Conservation (phyloP, 2,113 vertebrate genomes). For the Peromyscus maniculatus region DNA sequence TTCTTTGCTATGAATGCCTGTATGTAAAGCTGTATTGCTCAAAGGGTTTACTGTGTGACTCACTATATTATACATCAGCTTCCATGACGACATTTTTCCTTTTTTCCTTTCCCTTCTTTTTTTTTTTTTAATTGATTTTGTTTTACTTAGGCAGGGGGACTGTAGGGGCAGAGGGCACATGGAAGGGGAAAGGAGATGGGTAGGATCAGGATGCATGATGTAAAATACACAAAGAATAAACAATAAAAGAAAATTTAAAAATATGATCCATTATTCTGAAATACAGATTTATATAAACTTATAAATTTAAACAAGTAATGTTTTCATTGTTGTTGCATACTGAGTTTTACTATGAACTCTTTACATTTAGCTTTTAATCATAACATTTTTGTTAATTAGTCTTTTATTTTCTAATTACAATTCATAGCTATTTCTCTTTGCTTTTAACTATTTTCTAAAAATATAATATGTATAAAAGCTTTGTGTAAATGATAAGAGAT, state of each 20-base stretch:
- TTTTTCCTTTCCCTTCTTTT: not conserved
- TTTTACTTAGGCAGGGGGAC: not conserved
- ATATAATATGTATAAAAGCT: not conserved
- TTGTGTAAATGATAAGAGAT: not conserved
- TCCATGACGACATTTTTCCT: not conserved
- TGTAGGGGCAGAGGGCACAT: not conserved
- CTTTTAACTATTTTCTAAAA: not conserved
- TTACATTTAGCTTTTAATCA: slow-evolving; percentile 35
- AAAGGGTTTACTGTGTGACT: not conserved
- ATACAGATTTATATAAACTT: not conserved
- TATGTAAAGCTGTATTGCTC: not conserved
- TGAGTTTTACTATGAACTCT: slow-evolving; percentile 12
- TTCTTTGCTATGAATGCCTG: not conserved
- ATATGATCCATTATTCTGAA: not conserved
- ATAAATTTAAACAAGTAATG: not conserved
- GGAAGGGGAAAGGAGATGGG: not conserved
- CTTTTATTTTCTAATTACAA: not conserved
- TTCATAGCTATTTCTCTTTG: not conserved
- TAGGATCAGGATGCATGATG: not conserved
- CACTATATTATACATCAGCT: not conserved
- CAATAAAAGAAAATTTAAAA: not conserved
- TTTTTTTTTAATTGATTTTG: not conserved
- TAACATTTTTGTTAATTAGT: not conserved
- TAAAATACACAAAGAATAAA: not conserved
- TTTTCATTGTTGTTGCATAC: not conserved